Conservation (phyloP, 2,113 vertebrate genomes). For the Limnothrissa miodon region DNA sequence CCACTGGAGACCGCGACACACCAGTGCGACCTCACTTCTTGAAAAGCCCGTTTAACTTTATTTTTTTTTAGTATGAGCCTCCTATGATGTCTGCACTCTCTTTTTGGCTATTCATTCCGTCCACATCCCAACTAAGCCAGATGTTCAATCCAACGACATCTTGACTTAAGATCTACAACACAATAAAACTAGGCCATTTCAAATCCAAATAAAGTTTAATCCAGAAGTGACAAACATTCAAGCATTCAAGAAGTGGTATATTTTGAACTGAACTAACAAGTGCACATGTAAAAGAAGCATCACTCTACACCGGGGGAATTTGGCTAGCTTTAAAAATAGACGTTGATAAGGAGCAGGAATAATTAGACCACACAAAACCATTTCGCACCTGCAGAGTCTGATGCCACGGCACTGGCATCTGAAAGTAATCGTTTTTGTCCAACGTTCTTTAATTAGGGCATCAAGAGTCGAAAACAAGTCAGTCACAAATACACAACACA, state of each 20-base stretch:
- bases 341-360: neutral
- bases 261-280: neutral
- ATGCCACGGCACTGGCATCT: neutral
- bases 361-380: neutral
- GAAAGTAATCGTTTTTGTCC: neutral
- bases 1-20: slow-evolving; percentile 14
- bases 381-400: neutral
- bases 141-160: slow-evolving; percentile 28
- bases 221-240: neutral
- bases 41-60: too few relatives aligned
- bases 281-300: neutral
- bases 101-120: neutral
- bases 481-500: neutral
- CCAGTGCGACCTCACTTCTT: neutral
- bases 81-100: neutral
- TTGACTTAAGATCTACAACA: slow-evolving; percentile 20
- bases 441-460: neutral
- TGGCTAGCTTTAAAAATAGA: neutral
- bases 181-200: neutral
- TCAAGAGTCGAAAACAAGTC: neutral
- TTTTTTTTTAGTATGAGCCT: too few relatives aligned
- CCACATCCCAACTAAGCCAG: neutral
- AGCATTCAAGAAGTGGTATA: neutral
- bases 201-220: slow-evolving; percentile 7
- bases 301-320: neutral